Conservation (phyloP, 2,888 invertebrate genomes). For the Spilosoma lubricipeda region DNA sequence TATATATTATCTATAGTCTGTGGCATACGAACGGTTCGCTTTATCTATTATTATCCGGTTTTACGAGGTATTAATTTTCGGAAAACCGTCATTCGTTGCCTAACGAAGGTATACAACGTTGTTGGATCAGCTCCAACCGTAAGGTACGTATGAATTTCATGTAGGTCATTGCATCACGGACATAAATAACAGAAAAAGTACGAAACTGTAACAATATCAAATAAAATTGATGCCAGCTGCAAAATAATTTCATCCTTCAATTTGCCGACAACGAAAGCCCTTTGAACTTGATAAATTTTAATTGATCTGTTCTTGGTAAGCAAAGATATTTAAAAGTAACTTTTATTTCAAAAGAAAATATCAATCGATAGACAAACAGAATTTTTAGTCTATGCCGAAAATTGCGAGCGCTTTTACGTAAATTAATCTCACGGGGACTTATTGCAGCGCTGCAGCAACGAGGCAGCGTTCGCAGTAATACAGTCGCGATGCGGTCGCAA, state of each 20-base stretch:
- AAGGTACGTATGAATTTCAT: conserved; percentile 46
- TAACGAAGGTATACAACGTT: conserved; percentile 46
- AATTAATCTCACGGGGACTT: too few relatives aligned
- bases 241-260: not conserved
- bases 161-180: conserved; percentile 42
- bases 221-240: not conserved
- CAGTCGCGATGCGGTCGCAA: too few relatives aligned
- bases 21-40: not conserved
- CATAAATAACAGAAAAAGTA: conserved; percentile 34
- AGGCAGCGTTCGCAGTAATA: too few relatives aligned
- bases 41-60: conserved; percentile 19
- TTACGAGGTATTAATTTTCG: conserved; percentile 50
- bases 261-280: not conserved
- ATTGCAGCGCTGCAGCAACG: too few relatives aligned
- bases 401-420: not conserved
- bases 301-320: not conserved
- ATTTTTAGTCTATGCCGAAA: not conserved
- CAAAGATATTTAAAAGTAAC: not conserved
- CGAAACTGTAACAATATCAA: conserved; percentile 28
- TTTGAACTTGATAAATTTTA: not conserved
- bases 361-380: not conserved
- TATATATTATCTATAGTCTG: not conserved
- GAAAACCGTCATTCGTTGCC: conserved; percentile 37
- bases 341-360: not conserved
- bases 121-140: conserved; percentile 56